A percentile compares a stretch with the other conserved stretches of the same genome.
Conservation (phyloP, 2,888 invertebrate species). For the Noctua fimbriata region DNA sequence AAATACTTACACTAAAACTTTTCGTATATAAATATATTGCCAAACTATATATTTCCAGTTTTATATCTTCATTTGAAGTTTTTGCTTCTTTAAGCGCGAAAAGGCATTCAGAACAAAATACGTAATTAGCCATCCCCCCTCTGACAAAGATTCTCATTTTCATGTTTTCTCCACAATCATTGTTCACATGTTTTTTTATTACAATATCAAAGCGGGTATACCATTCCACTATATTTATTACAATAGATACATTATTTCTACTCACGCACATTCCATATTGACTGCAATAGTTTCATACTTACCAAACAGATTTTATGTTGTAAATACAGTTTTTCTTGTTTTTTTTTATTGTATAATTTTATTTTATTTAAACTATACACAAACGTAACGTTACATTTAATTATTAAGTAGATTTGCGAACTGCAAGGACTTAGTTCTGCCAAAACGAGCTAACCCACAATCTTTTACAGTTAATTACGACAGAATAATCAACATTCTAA, state of each 20-base stretch:
- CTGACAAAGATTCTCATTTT: conserved; percentile 8
- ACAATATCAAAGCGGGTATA: conserved; percentile 73
- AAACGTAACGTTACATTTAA: conserved; percentile 53
- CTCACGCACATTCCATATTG: conserved; percentile 82
- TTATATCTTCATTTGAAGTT: background rate
- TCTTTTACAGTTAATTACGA: background rate
- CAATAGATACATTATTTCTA: conserved; percentile 70
- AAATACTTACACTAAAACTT: conserved; percentile 29
- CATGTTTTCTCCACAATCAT: conserved; percentile 11
- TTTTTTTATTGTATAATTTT: conserved; percentile 54
- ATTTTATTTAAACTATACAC: conserved; percentile 65
- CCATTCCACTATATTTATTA: conserved; percentile 79
- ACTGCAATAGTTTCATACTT: conserved; percentile 85
- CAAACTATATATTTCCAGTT: background rate
- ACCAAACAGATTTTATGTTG: conserved; percentile 69
- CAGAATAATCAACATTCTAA: background rate
- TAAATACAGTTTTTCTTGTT: conserved; percentile 64
- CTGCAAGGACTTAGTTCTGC: conserved; percentile 14
- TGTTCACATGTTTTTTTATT: conserved; percentile 33
- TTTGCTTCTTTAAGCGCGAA: background rate
- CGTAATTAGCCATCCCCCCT: conserved; percentile 37
- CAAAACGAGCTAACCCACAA: background rate
- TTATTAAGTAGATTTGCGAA: conserved; percentile 51
- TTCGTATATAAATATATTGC: background rate
- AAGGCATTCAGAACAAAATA: background rate